Evolutionary conservation across 2,797 vertebrate species (phyloP), one percentile per base, ranked within the genome.

Genomic region (Podarcis siculus): DNA sequence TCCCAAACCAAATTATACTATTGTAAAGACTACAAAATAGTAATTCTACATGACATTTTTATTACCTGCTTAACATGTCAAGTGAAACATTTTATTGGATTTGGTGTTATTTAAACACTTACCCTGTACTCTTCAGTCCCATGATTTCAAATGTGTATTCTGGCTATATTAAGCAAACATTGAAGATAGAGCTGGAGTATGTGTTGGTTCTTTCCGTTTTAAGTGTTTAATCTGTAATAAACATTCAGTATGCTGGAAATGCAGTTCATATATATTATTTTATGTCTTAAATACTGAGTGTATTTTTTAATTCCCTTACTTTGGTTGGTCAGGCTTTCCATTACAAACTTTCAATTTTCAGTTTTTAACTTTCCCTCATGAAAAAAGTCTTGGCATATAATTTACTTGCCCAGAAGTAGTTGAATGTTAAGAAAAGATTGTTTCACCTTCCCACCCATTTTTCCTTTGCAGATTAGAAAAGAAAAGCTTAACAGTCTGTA

Each of bases 61-160:
- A 96, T 96, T 95, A 71, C 94, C 91, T 77, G 92, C 69, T 88
- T 95, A 95, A 94, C 85, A 93, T 96, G 96, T 95, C 93, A 94
- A 95, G 96, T 94, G 93, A 96, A 97, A 95, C 79, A 0, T 92
- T 96, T 96, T 95, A 96, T 95, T 95, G 42, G 95, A 94, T 94
- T 91, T 95, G 92, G 96, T 96, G 93, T 95, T 96, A 95, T 94
- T 95, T 93, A 94, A 97, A 96, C 94, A 96, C 92, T 97, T 96
- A 95, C 88, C 77, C 39, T 93, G 86, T 92, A 91, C 89, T 95
- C 95, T 93, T 96, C 95, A 92, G 9, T 86, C 87, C 91, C 92
- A 95, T 83, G 93, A 86, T 93, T 96, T 94, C 83, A 94, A 95
- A 85, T 89, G 67, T 95, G 90, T 87, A 75, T 95, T 96, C 89